Percentiles rank a stretch among this genome's conserved stretches.
Evolutionary conservation across 2,888 invertebrate species (phyloP).

Genomic region (Rutpela maculata): DNA sequence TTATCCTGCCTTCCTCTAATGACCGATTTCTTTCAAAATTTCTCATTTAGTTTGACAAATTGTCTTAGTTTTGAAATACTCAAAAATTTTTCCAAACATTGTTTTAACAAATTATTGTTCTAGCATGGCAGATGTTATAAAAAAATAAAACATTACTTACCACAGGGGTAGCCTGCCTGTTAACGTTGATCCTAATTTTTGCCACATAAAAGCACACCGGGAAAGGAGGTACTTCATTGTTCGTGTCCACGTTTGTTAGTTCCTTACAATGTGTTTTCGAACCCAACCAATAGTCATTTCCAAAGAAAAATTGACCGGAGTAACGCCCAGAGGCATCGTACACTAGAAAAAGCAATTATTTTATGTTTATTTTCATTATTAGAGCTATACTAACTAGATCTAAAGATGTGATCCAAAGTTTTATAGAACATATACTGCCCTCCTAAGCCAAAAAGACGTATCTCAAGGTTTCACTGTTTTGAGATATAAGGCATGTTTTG

Average conservation of each 20-base stretch:
- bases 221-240: constrained; percentile 78
- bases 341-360: constrained; percentile 76
- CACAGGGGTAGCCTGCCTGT: constrained; percentile 69
- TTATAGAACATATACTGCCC: too few relatives aligned
- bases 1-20: too few relatives aligned
- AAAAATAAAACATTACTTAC: constrained; percentile 63
- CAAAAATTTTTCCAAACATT: too few relatives aligned
- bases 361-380: neutral
- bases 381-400: neutral
- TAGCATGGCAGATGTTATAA: neutral
- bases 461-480: too few relatives aligned
- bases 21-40: too few relatives aligned
- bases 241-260: constrained; percentile 76
- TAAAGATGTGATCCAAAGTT: neutral
- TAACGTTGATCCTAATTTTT: constrained; percentile 71
- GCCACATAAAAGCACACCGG: constrained; percentile 79
- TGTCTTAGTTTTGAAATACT: too few relatives aligned
- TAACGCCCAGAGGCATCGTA: constrained; percentile 89
- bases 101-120: neutral
- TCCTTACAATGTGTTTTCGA: constrained; percentile 83
- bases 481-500: too few relatives aligned
- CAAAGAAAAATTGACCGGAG: constrained; percentile 85
- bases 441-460: too few relatives aligned
- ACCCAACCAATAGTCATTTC: constrained; percentile 89
- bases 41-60: too few relatives aligned